Percentiles rank a stretch among this genome's conserved stretches.
Evolutionary conservation across 1,140 invertebrate species (phyloP).

Genomic region (Aphidius ervi): DNA sequence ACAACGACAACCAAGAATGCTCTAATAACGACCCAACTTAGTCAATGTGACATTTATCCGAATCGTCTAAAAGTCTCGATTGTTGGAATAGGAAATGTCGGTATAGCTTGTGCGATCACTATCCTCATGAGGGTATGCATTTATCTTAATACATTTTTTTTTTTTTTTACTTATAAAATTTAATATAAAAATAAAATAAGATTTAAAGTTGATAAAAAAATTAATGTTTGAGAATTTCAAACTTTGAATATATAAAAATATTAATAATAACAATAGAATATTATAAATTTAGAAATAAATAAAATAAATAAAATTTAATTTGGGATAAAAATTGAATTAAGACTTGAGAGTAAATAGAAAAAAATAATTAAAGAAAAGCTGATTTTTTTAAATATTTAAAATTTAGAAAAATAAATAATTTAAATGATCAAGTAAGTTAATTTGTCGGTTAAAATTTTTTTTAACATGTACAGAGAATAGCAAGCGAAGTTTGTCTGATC

Average conservation of each 20-base stretch:
- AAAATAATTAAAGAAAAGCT: no score
- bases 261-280: no score
- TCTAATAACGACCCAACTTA: slow-evolving; percentile 38
- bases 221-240: no score
- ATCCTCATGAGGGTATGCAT: slow-evolving; percentile 39
- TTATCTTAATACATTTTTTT: background rate
- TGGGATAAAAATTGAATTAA: background rate
- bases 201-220: no score
- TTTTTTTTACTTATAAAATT: background rate
- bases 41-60: slow-evolving; percentile 36
- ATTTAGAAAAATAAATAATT: slow-evolving; percentile 1
- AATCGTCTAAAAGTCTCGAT: slow-evolving; percentile 41
- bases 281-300: background rate
- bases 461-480: slow-evolving; percentile 30
- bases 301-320: background rate
- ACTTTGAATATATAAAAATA: no score
- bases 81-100: slow-evolving; percentile 39
- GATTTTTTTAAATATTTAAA: no score
- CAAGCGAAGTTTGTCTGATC: slow-evolving; percentile 41
- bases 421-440: slow-evolving; percentile 19
- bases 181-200: background rate
- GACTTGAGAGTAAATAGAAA: background rate
- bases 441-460: slow-evolving; percentile 18
- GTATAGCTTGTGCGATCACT: slow-evolving; percentile 40
- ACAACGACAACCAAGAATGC: slow-evolving; percentile 43